Percentiles rank a stretch among this genome's conserved stretches.
Conservation (phyloP, 2,113 vertebrate genomes). For the Typhlomys cinereus region DNA sequence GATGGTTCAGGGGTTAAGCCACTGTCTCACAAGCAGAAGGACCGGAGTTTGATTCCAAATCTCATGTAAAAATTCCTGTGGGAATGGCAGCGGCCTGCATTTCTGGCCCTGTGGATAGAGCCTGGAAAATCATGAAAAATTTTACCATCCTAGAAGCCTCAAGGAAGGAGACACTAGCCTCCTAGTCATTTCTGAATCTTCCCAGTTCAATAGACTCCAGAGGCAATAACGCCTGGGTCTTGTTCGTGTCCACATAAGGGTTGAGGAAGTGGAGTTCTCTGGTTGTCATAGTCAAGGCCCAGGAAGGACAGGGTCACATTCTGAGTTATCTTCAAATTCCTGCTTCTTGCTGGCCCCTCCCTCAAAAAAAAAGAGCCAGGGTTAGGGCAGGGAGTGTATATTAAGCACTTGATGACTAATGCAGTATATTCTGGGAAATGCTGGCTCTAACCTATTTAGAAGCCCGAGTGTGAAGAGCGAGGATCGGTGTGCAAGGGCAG, state of each 20-base stretch:
- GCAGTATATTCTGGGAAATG: constrained; percentile 61
- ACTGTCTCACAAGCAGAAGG: too few relatives aligned
- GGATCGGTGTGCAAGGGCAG: background rate
- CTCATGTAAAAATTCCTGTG: too few relatives aligned
- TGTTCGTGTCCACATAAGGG: background rate
- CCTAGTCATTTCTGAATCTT: background rate
- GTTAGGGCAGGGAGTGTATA: background rate
- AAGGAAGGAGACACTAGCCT: background rate
- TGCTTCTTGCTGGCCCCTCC: background rate
- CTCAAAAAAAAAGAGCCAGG: too few relatives aligned
- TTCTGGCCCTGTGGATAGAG: background rate
- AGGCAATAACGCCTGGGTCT: background rate
- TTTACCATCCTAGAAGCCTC: background rate
- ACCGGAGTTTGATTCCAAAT: too few relatives aligned
- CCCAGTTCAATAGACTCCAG: background rate
- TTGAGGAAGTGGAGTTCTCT: background rate
- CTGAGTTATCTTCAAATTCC: background rate
- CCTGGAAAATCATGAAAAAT: background rate
- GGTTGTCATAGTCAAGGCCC: background rate
- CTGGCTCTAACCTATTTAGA: constrained; percentile 65
- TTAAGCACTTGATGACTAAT: constrained; percentile 57
- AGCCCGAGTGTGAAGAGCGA: constrained; percentile 11
- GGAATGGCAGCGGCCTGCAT: too few relatives aligned
- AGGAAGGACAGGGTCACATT: background rate
- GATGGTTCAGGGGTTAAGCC: too few relatives aligned